Conservation (phyloP, 1,140 invertebrate species). For the Agrilus planipennis region DNA sequence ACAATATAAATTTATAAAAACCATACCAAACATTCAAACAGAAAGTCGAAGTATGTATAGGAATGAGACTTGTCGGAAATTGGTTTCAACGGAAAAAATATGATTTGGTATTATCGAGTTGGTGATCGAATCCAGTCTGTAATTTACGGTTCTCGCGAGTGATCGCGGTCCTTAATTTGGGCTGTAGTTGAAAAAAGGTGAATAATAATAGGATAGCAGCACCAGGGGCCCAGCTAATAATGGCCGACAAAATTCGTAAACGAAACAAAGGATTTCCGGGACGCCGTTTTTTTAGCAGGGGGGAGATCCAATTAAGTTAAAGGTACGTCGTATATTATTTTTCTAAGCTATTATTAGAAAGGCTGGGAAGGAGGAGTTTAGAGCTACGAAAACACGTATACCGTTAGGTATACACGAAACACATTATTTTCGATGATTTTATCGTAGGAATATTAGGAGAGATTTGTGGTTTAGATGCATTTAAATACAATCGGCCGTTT, state of each 20-base stretch:
- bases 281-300: neutral
- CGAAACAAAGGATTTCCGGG: constrained; percentile 4
- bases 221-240: constrained; percentile 1
- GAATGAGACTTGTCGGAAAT: too few species aligned
- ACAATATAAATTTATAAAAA: too few species aligned
- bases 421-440: neutral
- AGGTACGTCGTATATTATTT: constrained; percentile 4
- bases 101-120: constrained; percentile 5
- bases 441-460: too few species aligned
- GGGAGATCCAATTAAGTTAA: constrained; percentile 4
- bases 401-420: neutral
- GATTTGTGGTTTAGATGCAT: too few species aligned
- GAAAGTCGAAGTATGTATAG: too few species aligned
- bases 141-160: constrained; percentile 4
- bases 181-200: constrained; percentile 1
- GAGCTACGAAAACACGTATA: neutral
- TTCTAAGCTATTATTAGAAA: constrained; percentile 4
- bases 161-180: too few species aligned
- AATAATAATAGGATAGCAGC: constrained; percentile 3
- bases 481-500: too few species aligned
- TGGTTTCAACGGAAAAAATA: constrained; percentile 8
- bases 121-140: constrained; percentile 3
- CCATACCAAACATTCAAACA: too few species aligned
- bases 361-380: constrained; percentile 3
- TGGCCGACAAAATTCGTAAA: constrained; percentile 1